A percentile compares a stretch with the other conserved stretches of the same genome.
Conservation (phyloP, 2,113 vertebrate species). For the Microcebus griseorufus region DNA sequence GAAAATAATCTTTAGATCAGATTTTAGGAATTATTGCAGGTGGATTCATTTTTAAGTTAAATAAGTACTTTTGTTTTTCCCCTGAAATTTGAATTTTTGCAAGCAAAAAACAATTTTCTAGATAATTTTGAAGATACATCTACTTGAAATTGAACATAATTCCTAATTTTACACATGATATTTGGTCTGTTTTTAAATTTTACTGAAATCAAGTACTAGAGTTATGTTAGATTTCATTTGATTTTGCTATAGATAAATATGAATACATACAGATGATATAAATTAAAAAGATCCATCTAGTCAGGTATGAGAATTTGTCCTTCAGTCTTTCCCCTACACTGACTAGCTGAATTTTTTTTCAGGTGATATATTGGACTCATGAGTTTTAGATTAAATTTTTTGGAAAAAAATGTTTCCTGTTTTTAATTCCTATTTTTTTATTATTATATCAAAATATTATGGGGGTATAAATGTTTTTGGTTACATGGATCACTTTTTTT, state of each 20-base stretch:
- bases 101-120: not conserved
- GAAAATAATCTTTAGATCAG: not conserved
- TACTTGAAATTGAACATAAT: not conserved
- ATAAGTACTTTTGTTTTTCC: not conserved
- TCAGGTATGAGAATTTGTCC: not conserved
- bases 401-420: not conserved
- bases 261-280: not conserved
- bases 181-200: not conserved
- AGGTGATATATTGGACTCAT: not conserved
- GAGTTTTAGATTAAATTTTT: not conserved
- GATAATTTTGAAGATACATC: not conserved
- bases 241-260: not conserved
- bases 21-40: not conserved
- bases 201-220: not conserved
- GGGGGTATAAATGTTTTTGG: no score
- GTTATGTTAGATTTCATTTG: not conserved
- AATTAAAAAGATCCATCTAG: not conserved
- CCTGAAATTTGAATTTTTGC: constrained; percentile 7
- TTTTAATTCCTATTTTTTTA: not conserved
- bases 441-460: no score
- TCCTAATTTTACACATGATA: not conserved
- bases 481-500: no score
- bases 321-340: not conserved
- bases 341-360: not conserved
- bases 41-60: not conserved